Evolutionary conservation across 2,888 invertebrate genomes (phyloP), one percentile per base, ranked within the genome.

Genomic region (Carabus problematicus): DNA sequence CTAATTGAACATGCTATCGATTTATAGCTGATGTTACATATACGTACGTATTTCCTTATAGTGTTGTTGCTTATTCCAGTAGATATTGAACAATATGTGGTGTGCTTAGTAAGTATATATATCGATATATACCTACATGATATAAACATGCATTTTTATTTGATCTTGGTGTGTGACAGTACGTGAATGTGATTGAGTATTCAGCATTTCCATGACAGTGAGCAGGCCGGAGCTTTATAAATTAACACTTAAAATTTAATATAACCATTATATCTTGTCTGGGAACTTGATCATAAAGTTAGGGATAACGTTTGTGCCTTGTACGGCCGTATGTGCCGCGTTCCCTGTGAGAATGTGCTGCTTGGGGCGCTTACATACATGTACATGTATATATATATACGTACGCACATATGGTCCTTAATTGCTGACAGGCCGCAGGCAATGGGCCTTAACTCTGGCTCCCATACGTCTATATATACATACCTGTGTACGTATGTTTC

Each of bases 231-330:
- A 52, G 40, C 63, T 47, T 52, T 63, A 52, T 63, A 63, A 63
- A 63, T 63, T 63, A 63, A 52, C 63, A 63, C 63, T 63, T 63
- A 63, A 49, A 63, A 52, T 63, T 49, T 63, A 63, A 63, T 63
- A 63, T 63, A 63, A 42, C 63, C 63, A 63, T 63, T 63, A 63
- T 63, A 63, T 63, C 49, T 63, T 63, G 52, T 67, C 60, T 40
- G 60, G 43, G 68, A 68, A 70, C 62, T 54, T 70, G 70, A 69
- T 74, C 74, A 73, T 77, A 77, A 77, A 77, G 70, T 72, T 74
- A 68, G 62, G 75, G 76, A 77, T 77, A 75, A 75, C 75, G 75
- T 75, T 75, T 75, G 73, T 74, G 73, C 8, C 49, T 16, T 49
- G 61, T 68, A 72, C 70, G 70, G 72, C 73, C 72, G 74, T 64